Base-by-base conservation (phyloP, 2,888 invertebrate species). In the Calameuta pallipes region DNA sequence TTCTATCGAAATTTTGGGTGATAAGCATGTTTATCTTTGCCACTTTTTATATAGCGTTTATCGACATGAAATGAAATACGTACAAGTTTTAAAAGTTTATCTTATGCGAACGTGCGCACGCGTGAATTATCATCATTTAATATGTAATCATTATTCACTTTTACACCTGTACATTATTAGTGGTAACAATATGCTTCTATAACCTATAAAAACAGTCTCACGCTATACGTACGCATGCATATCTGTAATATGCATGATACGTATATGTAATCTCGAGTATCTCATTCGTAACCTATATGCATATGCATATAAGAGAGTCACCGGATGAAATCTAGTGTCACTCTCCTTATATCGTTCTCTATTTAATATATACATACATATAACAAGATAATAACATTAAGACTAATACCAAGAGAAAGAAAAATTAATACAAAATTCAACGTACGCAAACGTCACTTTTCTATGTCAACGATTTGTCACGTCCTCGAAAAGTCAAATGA, bases 141-240 rank as follows among this genome's bases (percentile, higher is more conserved):
- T 9, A 56, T 9, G 6, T 23, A 56, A 56, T 56, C 56, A 15
- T 56, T 23, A 23, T 15, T 41, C 41, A 23, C 23, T 23, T 83
- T 83, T 82, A 82, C 82, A 83, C 81, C 80, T 83, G 81, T 83
- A 83, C 83, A 84, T 56, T 56, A 56, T 56, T 56, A 56, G 81
- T 78, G 80, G 80, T 82, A 82, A 82, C 80, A 81, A 83, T 82
- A 82, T 82, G 79, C 80, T 74, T 80, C 73, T 80, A 80, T 79
- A 79, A 71, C 75, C 69, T 41, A 56, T 69, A 69, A 56, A 41
- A 56, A 56, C 56, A 56, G 56, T 56, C 23, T 56, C 56, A 23
- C 56, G 56, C 23, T 23, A 23, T 56, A 56, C 23, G 56, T 56
- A 56, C 23, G 23, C 23, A 56, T 56, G 2, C 9, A 23, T 23